Evolutionary conservation across 30 jellyfish, hydroid and myxozoan species (phyloP), one percentile per base, ranked within the genome.

Genomic region (Clytia hemisphaerica): DNA sequence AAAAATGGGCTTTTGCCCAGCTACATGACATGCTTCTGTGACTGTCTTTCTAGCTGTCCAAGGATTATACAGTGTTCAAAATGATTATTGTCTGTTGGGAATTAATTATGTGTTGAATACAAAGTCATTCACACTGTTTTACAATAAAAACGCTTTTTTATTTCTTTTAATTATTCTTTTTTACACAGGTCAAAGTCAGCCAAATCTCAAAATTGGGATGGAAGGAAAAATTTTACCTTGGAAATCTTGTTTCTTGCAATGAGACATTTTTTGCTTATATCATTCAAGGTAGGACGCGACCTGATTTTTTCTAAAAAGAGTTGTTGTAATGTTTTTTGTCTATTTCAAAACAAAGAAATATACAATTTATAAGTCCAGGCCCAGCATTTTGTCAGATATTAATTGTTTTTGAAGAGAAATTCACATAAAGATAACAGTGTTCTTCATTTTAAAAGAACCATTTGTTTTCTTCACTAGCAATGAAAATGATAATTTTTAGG

Each of bases 141-240:
- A n/a, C 24, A 2, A n/a, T 46, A 9, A 4, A n/a, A n/a, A n/a
- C 33, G 71, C 30, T 58, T 58, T 58, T 3, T 18, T 18, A 19
- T 55, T 4, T 16, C 2, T 19, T 30, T 21, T 10, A 6, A 62
- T 21, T 25, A 21, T 29, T 21, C 19, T 2, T 76, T 36, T 65
- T 37, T 10, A 67, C 68, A 5, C 48, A 88, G 97, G 51, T 88
- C 12, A 47, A 85, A 32, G 73, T 88, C 7, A 88, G 97, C 60
- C 97, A 80, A 66, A 92, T 88, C 4, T 80, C 90, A 50, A 88
- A 88, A 45, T 88, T 59, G 61, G 97, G 76, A 27, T 88, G 97
- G 97, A 93, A 80, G 37, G 95, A 80, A 48, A 75, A 83, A 42
- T 80, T 73, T 62, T 88, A 80, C 32, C 70, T 24, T 73, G 97